phyloP scores from a whole-genome alignment of 2,113 vertebrate genomes.

The Irena cyanogastra region DNA sequence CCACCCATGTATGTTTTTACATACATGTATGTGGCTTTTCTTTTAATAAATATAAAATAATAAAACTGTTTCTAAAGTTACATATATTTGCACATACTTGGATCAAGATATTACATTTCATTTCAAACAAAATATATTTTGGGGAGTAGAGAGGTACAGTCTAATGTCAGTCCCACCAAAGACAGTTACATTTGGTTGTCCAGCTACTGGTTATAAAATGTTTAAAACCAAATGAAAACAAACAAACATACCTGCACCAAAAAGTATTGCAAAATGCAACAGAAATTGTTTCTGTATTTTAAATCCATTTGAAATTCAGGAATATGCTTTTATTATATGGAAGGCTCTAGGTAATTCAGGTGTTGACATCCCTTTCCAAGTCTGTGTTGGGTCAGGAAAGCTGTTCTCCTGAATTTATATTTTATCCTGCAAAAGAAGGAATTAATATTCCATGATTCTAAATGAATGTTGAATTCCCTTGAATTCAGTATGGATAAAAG shows the following conservation, averaged over 20 bases:
- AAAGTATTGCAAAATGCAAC: background rate
- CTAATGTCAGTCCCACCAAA: background rate
- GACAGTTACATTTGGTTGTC: background rate
- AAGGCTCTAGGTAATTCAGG: background rate
- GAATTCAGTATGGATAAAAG: background rate
- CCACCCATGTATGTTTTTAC: background rate
- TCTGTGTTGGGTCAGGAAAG: background rate
- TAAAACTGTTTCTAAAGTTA: background rate
- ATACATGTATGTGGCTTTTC: background rate
- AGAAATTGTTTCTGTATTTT: background rate
- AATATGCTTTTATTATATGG: background rate
- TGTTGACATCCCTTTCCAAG: background rate
- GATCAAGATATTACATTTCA: background rate
- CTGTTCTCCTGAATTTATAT: background rate
- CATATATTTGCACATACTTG: background rate
- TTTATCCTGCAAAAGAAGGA: background rate
- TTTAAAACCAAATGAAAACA: background rate
- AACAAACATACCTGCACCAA: background rate
- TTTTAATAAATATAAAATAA: background rate
- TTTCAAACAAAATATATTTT: background rate
- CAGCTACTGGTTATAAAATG: background rate
- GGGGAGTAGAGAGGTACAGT: background rate
- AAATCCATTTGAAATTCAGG: background rate
- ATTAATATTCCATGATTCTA: background rate
- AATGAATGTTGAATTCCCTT: background rate